phyloP scores from a whole-genome alignment of 2,113 vertebrate species.

The Antechinus flavipes region DNA sequence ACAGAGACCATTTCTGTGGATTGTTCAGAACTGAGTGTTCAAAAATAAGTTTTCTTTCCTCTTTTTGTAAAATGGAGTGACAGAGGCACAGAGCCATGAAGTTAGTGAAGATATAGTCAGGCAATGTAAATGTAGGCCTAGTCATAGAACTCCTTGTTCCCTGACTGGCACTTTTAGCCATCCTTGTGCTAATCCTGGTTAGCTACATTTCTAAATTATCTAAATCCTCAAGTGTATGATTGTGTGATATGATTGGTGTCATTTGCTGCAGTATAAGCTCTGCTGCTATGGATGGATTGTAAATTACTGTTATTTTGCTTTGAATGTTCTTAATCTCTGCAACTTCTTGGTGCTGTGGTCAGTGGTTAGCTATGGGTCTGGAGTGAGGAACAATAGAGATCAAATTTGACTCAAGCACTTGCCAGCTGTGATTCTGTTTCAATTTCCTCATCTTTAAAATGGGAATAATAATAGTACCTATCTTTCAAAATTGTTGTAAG shows the following conservation, averaged over 20 bases:
- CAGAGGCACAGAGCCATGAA: background rate
- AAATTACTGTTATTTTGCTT: background rate
- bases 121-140: background rate
- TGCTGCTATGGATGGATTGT: constrained; percentile 1
- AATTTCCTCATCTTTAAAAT: background rate
- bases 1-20: background rate
- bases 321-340: background rate
- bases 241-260: constrained; percentile 6
- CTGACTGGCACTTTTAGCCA: background rate
- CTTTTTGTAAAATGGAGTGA: background rate
- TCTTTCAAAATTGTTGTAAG: background rate
- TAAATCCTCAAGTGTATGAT: constrained; percentile 16
- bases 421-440: background rate
- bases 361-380: background rate
- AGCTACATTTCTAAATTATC: background rate
- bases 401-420: background rate
- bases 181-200: constrained; percentile 3
- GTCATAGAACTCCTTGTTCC: constrained; percentile 17
- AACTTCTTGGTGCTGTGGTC: no score
- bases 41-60: background rate
- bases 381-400: background rate
- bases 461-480: background rate
- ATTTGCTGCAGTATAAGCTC: background rate
- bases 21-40: background rate
- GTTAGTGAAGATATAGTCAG: background rate